Conservation (phyloP, 2,113 vertebrate genomes). For the Sclerurus mexicanus region DNA sequence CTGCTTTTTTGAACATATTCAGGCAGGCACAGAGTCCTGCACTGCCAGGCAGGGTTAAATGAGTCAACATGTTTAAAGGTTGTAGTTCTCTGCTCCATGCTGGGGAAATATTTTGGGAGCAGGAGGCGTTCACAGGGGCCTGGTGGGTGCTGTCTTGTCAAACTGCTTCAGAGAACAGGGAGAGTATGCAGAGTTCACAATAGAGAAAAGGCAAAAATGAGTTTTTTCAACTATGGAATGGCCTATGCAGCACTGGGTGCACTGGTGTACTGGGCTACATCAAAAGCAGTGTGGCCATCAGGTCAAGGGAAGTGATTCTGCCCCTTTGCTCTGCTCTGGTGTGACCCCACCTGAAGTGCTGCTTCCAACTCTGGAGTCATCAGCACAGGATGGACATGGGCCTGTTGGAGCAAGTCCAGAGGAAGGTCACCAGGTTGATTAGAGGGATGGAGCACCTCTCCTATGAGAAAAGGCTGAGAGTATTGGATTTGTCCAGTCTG, state of each 20-base stretch:
- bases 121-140: background rate
- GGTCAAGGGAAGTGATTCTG: background rate
- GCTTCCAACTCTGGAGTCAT: background rate
- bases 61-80: background rate
- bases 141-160: background rate
- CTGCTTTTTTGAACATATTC: background rate
- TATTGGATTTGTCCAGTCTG: background rate
- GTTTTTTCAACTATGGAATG: background rate
- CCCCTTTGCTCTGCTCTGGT: background rate
- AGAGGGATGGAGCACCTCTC: background rate
- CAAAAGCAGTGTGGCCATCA: background rate
- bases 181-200: accelerated
- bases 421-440: background rate
- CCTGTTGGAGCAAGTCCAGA: background rate
- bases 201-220: background rate
- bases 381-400: background rate
- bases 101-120: background rate
- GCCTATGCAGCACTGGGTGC: no score
- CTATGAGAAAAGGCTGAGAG: background rate
- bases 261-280: background rate
- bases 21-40: accelerated
- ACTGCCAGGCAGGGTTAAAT: background rate
- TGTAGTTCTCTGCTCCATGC: background rate
- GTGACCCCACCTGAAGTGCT: background rate
- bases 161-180: background rate